phyloP scores from a whole-genome alignment of 92 coral and sea anemone genomes.

The Epizoanthus rinbou region DNA sequence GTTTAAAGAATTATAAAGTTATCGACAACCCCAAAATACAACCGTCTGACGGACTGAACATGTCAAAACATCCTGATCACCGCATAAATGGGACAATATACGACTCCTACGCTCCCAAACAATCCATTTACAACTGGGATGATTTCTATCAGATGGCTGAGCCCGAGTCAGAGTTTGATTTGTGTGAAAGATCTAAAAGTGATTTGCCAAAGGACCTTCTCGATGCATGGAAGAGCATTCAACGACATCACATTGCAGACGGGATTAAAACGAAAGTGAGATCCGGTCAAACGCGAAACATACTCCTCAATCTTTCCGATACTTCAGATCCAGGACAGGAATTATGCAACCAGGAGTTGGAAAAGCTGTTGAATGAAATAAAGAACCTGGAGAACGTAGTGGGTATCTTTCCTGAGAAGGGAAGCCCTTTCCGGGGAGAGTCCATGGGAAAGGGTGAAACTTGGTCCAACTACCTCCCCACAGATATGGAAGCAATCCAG shows the following conservation, averaged over 20 bases:
- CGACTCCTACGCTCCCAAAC: conserved; percentile 17
- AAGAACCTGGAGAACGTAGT: conserved; percentile 16
- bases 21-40: not conserved
- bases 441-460: not conserved
- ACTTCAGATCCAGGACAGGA: not conserved
- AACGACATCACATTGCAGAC: not conserved
- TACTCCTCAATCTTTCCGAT: conserved; percentile 18
- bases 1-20: not conserved
- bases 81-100: conserved; percentile 12
- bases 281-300: conserved; percentile 19
- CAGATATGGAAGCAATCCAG: conserved; percentile 16
- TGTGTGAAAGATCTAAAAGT: not conserved
- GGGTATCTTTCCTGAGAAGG: not conserved
- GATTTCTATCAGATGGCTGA: not conserved
- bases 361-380: not conserved
- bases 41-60: not conserved
- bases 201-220: not conserved
- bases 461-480: not conserved
- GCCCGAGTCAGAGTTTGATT: not conserved
- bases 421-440: not conserved
- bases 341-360: not conserved
- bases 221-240: conserved; percentile 3
- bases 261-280: not conserved
- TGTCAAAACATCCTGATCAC: conserved; percentile 2
- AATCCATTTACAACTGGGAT: conserved; percentile 3